phyloP scores from a whole-genome alignment of 1,140 invertebrate species.

The Nephotettix cincticeps region DNA sequence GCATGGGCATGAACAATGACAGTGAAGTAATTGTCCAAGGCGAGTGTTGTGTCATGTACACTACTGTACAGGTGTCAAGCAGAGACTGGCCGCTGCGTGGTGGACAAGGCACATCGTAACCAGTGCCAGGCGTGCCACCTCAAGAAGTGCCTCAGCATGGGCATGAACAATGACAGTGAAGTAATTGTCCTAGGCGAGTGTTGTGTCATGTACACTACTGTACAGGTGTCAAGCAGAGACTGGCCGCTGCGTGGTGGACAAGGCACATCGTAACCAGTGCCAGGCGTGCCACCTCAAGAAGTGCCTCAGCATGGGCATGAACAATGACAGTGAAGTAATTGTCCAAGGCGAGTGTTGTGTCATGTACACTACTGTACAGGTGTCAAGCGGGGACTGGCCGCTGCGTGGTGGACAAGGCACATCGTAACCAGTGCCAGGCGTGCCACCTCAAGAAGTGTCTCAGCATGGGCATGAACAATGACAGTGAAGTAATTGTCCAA shows the following conservation, averaged over 20 bases:
- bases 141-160: constrained; percentile 98
- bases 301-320: constrained; percentile 99
- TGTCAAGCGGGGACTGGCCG: constrained; percentile 94
- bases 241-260: constrained; percentile 93
- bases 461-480: constrained; percentile 99
- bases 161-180: constrained; percentile 99
- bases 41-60: neutral
- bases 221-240: constrained; percentile 93
- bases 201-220: neutral
- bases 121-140: constrained; percentile 97
- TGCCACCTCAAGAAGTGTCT: constrained; percentile 98
- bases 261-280: constrained; percentile 97
- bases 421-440: constrained; percentile 97
- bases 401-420: constrained; percentile 97
- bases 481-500: constrained; percentile 75
- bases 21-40: constrained; percentile 79
- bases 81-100: constrained; percentile 89
- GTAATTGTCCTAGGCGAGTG: neutral
- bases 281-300: constrained; percentile 98
- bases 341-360: neutral
- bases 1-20: constrained; percentile 99
- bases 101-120: constrained; percentile 98
- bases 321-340: constrained; percentile 92
- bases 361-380: constrained; percentile 58
- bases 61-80: constrained; percentile 85